Base-by-base conservation (phyloP, 2,113 vertebrate species). In the Pseudopipra pipra region DNA sequence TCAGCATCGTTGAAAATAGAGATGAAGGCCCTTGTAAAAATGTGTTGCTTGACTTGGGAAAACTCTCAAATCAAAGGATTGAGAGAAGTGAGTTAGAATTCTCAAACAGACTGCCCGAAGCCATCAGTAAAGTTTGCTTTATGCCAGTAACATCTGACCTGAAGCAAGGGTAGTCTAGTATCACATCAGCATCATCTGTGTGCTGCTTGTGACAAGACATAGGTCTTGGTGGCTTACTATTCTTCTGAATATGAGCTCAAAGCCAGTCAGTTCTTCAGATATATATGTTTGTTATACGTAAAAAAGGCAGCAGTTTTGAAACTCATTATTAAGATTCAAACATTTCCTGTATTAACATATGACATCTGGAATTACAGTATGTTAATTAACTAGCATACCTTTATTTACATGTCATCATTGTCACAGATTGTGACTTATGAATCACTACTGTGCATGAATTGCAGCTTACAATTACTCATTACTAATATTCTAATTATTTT, bases 221-320 rank as follows among this genome's bases (percentile, higher is more conserved):
- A 91, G 74, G 30, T 80, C 63, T 75, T 89, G 59, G n/a, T 46
- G 39, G 46, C 62, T 89, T 67, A 46, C 56, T 80, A 63, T 87
- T 56, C 79, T 90, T 46, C 76, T 97, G 83, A 92, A 79, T 85
- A 59, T 56, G 41, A 79, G 55, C 52, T 96, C 54, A 89, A 55
- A 90, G 94, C 5, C 55, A 35, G 3, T 37, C 68, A 58, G 27
- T 66, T 94, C 24, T 93, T 92, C 76, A 95, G 67, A 88, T 87
- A 41, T 24, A 4, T 56, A 28, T 74, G 43, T 73, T 96, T 93
- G 15, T 95, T 90, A 35, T 80, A 80, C 70, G 58, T 80, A 93
- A 87, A 91, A 96, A 95, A 94, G 24, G 47, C 75, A 91, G 54
- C 56, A 46, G 77, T 80, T 96, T 96, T 93, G 84, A 92, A 93